phyloP scores from a whole-genome alignment of 92 coral and sea anemone species.

The Micromussa lordhowensis region DNA sequence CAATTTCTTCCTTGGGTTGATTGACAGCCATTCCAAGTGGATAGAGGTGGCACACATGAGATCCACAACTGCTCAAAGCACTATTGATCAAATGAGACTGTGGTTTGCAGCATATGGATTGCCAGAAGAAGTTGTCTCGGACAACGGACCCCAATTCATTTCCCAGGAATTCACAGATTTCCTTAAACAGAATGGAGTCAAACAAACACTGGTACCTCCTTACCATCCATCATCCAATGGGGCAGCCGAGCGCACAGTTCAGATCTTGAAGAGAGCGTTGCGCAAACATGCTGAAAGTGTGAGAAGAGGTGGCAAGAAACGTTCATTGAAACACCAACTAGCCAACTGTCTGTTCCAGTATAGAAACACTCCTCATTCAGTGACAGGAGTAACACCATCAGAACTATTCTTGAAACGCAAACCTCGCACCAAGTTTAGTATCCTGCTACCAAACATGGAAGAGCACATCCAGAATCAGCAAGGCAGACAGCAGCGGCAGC shows the following conservation, averaged over 20 bases:
- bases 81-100: conserved; percentile 50
- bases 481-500: conserved; percentile 44
- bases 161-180: conserved; percentile 47
- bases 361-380: conserved; percentile 58
- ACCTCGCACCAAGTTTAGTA: conserved; percentile 46
- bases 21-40: conserved; percentile 77
- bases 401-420: conserved; percentile 61
- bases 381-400: conserved; percentile 46
- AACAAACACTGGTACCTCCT: conserved; percentile 42
- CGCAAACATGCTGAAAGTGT: conserved; percentile 41
- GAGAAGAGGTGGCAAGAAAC: conserved; percentile 44
- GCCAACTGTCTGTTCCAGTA: conserved; percentile 62
- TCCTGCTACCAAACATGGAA: conserved; percentile 48
- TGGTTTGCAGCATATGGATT: conserved; percentile 63
- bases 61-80: conserved; percentile 54
- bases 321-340: conserved; percentile 59
- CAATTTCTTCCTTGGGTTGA: conserved; percentile 41
- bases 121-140: conserved; percentile 57
- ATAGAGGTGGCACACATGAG: conserved; percentile 57
- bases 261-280: conserved; percentile 58
- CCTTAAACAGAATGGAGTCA: conserved; percentile 50
- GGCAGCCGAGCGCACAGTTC: conserved; percentile 59
- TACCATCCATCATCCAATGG: conserved; percentile 66
- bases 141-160: conserved; percentile 59
- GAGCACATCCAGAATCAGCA: conserved; percentile 48